Conservation (phyloP, 2,797 vertebrate genomes). For the Paedocypris micromegethes region DNA sequence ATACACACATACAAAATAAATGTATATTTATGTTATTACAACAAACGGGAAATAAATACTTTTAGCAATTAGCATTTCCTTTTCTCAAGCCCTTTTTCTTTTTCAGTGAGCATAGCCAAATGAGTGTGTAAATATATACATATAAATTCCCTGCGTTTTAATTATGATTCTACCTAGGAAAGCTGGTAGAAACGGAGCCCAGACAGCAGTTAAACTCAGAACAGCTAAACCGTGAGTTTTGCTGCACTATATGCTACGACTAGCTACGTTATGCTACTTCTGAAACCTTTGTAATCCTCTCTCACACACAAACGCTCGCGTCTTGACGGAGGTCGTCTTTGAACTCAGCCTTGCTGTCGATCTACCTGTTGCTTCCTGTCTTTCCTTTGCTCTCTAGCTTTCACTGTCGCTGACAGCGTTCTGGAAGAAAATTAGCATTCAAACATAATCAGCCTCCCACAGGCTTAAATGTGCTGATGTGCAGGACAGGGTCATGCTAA, state of each 20-base stretch:
- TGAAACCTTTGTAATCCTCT: not conserved
- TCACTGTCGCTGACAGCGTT: constrained; percentile 54
- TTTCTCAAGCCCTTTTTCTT: too few relatives aligned
- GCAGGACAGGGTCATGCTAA: constrained; percentile 68
- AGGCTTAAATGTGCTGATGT: constrained; percentile 69
- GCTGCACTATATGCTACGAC: not conserved
- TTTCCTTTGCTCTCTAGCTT: constrained; percentile 40
- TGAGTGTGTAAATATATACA: too few relatives aligned
- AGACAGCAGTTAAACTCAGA: too few relatives aligned
- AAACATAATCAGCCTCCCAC: constrained; percentile 68
- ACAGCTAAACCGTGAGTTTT: too few relatives aligned
- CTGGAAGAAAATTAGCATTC: constrained; percentile 67
- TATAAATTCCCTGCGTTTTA: too few relatives aligned
- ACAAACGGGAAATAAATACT: too few relatives aligned
- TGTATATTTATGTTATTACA: too few relatives aligned
- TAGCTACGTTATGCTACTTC: not conserved
- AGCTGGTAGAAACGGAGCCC: too few relatives aligned
- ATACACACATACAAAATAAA: too few relatives aligned
- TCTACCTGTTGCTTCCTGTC: constrained; percentile 21
- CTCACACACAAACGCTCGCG: constrained; percentile 13
- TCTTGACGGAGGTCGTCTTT: constrained; percentile 43
- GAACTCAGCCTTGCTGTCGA: constrained; percentile 27
- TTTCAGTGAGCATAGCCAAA: too few relatives aligned
- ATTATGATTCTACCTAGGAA: too few relatives aligned
- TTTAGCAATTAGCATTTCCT: too few relatives aligned